Conservation (phyloP, 92 coral and sea anemone genomes). For the Umimayanthus kanabou region DNA sequence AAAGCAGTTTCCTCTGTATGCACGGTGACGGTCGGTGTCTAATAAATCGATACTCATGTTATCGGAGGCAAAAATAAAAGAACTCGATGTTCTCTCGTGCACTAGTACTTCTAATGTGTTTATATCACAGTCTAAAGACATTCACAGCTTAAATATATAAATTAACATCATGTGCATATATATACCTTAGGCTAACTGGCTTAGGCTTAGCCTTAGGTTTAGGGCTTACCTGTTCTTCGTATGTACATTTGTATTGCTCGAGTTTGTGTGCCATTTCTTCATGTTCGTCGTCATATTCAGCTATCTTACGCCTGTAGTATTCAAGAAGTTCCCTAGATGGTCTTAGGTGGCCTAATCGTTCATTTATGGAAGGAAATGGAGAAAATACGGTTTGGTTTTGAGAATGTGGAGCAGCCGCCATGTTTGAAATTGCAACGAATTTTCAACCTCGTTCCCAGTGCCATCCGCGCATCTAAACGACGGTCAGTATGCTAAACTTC, state of each 20-base stretch:
- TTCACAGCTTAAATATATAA: not conserved
- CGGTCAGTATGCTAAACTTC: too few species aligned
- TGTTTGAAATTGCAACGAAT: constrained; percentile 33
- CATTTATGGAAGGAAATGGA: constrained; percentile 91
- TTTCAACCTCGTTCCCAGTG: not conserved
- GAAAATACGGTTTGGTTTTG: constrained; percentile 49
- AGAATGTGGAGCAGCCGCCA: constrained; percentile 16
- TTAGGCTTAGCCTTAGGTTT: too few species aligned
- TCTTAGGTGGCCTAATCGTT: constrained; percentile 92
- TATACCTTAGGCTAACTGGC: too few species aligned
- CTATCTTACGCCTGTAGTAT: constrained; percentile 97
- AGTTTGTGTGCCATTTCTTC: constrained; percentile 90
- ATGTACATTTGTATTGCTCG: constrained; percentile 95
- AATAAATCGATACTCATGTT: too few species aligned
- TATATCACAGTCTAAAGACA: too few species aligned
- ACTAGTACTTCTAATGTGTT: too few species aligned
- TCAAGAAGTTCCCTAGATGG: constrained; percentile 96
- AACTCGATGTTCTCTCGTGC: too few species aligned
- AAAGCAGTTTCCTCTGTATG: too few species aligned
- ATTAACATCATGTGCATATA: not conserved
- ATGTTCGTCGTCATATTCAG: constrained; percentile 97
- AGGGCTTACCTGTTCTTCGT: constrained; percentile 89
- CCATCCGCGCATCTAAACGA: not conserved
- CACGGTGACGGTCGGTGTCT: too few species aligned
- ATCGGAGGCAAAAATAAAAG: too few species aligned